These are phyloP conservation scores for Brachyptera risi DNA, from an alignment of 2,888 invertebrate genomes.

Conservation along the genomic window DNA sequence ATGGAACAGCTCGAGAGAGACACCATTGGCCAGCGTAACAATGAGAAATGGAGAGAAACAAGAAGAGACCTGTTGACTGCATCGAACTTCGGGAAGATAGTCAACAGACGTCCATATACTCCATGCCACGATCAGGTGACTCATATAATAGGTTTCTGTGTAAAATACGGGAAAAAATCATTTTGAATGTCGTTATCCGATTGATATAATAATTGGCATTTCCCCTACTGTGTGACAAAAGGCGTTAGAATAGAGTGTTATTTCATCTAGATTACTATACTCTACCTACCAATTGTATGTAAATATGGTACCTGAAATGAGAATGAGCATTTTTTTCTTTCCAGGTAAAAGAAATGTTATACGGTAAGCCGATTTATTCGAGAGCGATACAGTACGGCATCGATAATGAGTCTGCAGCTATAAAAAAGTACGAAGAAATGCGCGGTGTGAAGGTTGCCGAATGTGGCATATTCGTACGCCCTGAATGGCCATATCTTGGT, in stretches of 20 bases:
- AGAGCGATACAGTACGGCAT: slow-evolving; percentile 12
- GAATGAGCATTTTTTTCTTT: too few relatives aligned
- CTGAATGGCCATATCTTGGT: slow-evolving; percentile 3
- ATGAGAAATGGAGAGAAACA: neutral
- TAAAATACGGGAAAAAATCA: too few relatives aligned
- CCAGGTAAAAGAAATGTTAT: too few relatives aligned
- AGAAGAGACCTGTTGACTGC: neutral
- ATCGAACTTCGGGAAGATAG: neutral
- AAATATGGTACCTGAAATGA: too few relatives aligned
- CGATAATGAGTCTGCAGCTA: neutral
- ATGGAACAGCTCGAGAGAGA: neutral
- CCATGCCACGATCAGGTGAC: neutral
- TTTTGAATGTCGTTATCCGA: too few relatives aligned
- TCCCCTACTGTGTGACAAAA: too few relatives aligned
- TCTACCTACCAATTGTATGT: too few relatives aligned
- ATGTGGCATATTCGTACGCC: neutral
- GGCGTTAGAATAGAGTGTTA: too few relatives aligned
- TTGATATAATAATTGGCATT: too few relatives aligned
- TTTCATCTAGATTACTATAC: too few relatives aligned
- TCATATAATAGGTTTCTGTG: too few relatives aligned
- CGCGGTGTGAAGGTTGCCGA: neutral
- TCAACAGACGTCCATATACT: neutral
- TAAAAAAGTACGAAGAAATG: slow-evolving; percentile 8
- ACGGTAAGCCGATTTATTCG: too few relatives aligned
- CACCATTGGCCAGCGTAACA: neutral